A percentile compares a stretch with the other conserved stretches of the same genome.
phyloP scores from a whole-genome alignment of 2,113 vertebrate genomes.

The Xenopus laevis region DNA sequence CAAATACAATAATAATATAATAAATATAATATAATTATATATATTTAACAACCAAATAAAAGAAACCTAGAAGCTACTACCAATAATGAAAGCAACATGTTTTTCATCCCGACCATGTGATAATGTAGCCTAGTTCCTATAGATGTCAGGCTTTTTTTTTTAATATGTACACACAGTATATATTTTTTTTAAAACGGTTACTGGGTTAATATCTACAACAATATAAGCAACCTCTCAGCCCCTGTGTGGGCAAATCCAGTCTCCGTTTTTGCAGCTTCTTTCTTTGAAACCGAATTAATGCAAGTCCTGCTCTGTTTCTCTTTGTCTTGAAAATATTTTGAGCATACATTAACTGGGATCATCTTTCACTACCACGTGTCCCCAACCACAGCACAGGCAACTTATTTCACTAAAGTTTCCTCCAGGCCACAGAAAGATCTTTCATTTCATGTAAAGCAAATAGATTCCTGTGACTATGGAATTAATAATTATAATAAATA shows the following conservation, averaged over 20 bases:
- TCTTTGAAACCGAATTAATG: conserved; percentile 56
- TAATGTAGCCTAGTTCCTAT: conserved; percentile 55
- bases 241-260: background rate
- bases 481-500: background rate
- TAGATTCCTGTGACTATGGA: too few species aligned
- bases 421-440: background rate
- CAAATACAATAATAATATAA: too few species aligned
- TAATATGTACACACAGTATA: conserved; percentile 53
- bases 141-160: conserved; percentile 48
- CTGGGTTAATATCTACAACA: conserved; percentile 56
- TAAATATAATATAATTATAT: too few species aligned
- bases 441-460: background rate
- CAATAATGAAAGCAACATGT: background rate
- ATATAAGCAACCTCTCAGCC: background rate
- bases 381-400: background rate
- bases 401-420: background rate
- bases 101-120: conserved; percentile 45
- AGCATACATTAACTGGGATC: conserved; percentile 61
- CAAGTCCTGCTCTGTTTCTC: conserved; percentile 59
- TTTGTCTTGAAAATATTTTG: conserved; percentile 64
- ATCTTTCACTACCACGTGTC: conserved; percentile 60
- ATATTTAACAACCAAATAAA: too few species aligned
- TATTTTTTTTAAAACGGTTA: conserved; percentile 56
- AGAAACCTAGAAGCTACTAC: too few species aligned
- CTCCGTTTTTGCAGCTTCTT: conserved; percentile 55